Evolutionary conservation across 2,797 vertebrate species (phyloP).

Genomic region (Anniella stebbinsi): DNA sequence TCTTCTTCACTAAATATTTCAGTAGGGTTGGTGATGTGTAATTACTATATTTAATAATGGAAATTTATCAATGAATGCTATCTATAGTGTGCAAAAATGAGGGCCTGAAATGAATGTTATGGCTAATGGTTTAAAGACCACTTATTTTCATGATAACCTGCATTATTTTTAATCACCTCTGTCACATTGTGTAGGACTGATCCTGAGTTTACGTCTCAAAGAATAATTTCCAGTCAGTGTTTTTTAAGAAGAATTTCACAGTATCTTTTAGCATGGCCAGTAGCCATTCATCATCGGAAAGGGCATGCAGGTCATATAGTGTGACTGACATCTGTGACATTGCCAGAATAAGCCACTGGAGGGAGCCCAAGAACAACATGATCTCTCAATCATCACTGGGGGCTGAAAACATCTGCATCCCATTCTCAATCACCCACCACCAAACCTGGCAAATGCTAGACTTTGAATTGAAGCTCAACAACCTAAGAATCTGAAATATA

Average conservation of each 20-base stretch:
- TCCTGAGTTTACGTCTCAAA: slow-evolving; percentile 19
- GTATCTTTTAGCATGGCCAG: background rate
- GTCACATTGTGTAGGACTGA: slow-evolving; percentile 27
- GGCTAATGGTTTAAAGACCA: background rate
- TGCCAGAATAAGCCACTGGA: slow-evolving; percentile 61
- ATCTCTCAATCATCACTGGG: background rate
- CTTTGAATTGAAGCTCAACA: slow-evolving; percentile 1
- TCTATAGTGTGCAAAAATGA: background rate
- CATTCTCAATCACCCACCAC: background rate
- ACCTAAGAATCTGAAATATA: slow-evolving; percentile 6
- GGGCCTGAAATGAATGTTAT: background rate
- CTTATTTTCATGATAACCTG: background rate
- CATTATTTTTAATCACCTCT: slow-evolving; percentile 6
- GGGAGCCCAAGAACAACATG: slow-evolving; percentile 60
- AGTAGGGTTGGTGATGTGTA: background rate
- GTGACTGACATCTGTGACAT: rapidly evolving
- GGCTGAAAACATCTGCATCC: background rate
- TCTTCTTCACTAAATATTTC: too few relatives aligned
- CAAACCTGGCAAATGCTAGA: background rate
- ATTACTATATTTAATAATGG: background rate
- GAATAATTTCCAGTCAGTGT: background rate
- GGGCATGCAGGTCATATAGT: background rate
- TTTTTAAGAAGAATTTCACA: background rate
- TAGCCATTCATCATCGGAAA: rapidly evolving
- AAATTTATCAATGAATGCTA: background rate